Base-by-base conservation (phyloP, 53 echinoderm and acorn worm species). In the Apostichopus leukothele region DNA sequence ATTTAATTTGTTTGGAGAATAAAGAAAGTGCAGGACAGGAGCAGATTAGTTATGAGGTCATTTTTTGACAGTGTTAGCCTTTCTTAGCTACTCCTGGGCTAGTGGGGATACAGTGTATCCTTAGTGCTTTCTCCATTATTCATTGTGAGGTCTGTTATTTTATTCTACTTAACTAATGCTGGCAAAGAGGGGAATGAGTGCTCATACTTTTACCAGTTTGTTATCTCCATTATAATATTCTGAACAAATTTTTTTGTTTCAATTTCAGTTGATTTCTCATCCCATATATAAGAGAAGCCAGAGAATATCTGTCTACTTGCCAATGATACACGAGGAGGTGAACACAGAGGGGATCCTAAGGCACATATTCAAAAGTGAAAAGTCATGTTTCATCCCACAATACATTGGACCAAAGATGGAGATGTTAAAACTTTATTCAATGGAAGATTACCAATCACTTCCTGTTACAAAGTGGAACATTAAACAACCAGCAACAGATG, bases 381-480 rank as follows among this genome's bases (percentile, higher is more conserved):
- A 94, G 86, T 86, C 75, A 9, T 95, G 95, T 78, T 98, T 90
- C 54, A 88, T 98, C 39, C 98, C 98, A 18, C 98, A 98, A 89
- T 98, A 98, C 92, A 98, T 98, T n/a, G 98, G 98, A 10, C 89
- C 94, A 18, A 90, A 90, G 88, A 98, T 98, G 98, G 92, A 96
- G 67, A 98, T 98, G 98, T 68, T 98, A 76, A 91, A 75, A 86
- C 39, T 98, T 52, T 66, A 92, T 20, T 98, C 98, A 9, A 98
- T 98, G 96, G 94, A 98, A 22, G 98, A 98, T 74, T 98, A 93
- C 50, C 88, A 90, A 19, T 89, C 92, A 21, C 83, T 98, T 16
- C 98, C 98, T 16, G 87, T 91, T 86, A 98, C 98, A 0, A 98
- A 98, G 75, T 98, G 98, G 98, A 98, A 98, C 77, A 98, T 98